phyloP scores from a whole-genome alignment of 2,797 vertebrate species.

The Hybognathus amarus region DNA sequence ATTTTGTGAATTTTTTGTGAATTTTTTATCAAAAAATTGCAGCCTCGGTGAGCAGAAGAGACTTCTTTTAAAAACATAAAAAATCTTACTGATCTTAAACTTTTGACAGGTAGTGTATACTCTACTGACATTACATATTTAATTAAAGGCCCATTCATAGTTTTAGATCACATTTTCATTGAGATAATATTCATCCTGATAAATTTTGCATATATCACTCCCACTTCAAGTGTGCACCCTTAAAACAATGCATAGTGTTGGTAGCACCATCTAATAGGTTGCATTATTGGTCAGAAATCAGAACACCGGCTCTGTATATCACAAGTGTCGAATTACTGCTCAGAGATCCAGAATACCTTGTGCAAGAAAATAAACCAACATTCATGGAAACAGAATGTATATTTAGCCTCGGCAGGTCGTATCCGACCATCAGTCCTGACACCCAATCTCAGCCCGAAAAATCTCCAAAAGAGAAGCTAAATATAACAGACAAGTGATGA shows the following conservation, averaged over 20 bases:
- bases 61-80: no score
- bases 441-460: conserved; percentile 76
- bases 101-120: no score
- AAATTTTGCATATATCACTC: no score
- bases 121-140: neutral
- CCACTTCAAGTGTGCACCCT: no score
- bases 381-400: conserved; percentile 80
- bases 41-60: no score
- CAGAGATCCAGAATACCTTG: conserved; percentile 35
- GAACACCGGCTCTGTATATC: neutral
- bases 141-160: neutral
- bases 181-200: no score
- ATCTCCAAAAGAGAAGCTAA: conserved; percentile 78
- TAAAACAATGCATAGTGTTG: no score
- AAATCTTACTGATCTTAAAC: no score
- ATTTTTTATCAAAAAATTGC: no score
- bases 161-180: neutral
- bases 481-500: conserved; percentile 84
- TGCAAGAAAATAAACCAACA: conserved; percentile 60
- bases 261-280: no score
- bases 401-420: conserved; percentile 76
- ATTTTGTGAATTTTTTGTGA: no score
- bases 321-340: conserved; percentile 33
- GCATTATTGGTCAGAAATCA: no score
- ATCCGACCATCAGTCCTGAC: conserved; percentile 75